phyloP scores from a whole-genome alignment of 2,888 invertebrate genomes.

The Habrosyne pyritoides region DNA sequence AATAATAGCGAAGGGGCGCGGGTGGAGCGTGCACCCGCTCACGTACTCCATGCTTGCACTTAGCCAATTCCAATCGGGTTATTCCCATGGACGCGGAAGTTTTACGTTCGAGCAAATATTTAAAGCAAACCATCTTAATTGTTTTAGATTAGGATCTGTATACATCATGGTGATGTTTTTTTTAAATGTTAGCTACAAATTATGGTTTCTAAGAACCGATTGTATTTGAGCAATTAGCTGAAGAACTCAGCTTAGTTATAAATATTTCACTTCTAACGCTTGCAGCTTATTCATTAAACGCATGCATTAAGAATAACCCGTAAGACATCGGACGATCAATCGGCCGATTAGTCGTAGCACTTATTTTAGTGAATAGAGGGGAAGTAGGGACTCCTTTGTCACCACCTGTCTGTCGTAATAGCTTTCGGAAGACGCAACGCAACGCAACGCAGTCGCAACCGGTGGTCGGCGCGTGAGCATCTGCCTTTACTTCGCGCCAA shows the following conservation, averaged over 20 bases:
- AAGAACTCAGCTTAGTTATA: not conserved
- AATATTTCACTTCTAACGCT: not conserved
- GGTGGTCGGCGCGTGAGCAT: slow-evolving; percentile 67
- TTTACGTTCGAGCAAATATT: slow-evolving; percentile 23
- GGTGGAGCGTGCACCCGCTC: slow-evolving; percentile 57
- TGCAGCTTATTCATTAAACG: not conserved
- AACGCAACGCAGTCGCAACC: slow-evolving; percentile 50
- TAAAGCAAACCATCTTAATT: not conserved
- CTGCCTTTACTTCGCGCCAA: slow-evolving; percentile 73
- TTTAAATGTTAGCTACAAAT: slow-evolving; percentile 2
- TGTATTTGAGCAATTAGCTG: not conserved
- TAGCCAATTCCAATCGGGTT: slow-evolving; percentile 47
- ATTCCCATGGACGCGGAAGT: slow-evolving; percentile 31
- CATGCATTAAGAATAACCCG: slow-evolving; percentile 24
- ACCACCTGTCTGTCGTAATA: slow-evolving; percentile 78
- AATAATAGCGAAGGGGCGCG: slow-evolving; percentile 67
- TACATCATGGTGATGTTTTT: slow-evolving; percentile 22
- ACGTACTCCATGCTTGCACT: slow-evolving; percentile 55
- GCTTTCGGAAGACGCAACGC: slow-evolving; percentile 72
- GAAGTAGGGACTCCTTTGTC: slow-evolving; percentile 74
- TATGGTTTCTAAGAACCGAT: not conserved
- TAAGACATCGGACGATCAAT: slow-evolving; percentile 36
- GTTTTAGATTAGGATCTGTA: not conserved
- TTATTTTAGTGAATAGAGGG: slow-evolving; percentile 51
- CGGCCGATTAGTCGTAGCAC: slow-evolving; percentile 38